phyloP scores from a whole-genome alignment of 2,888 invertebrate species.

The Caenorhabditis sp. region DNA sequence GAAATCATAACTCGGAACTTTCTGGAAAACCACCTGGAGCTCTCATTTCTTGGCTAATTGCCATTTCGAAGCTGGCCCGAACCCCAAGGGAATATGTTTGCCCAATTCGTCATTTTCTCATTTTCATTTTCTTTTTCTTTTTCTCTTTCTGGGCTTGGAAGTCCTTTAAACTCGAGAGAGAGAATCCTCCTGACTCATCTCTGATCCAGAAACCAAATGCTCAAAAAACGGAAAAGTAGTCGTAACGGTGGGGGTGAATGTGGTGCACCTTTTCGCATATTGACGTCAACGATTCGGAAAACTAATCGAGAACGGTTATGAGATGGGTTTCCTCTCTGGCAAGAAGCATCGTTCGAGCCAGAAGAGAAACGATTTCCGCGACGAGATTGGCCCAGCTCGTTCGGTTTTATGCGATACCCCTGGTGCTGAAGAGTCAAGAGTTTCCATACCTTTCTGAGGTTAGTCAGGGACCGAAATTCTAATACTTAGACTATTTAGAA shows the following conservation, averaged over 20 bases:
- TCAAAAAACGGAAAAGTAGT: background rate
- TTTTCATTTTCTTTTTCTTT: background rate
- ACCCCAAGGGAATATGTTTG: background rate
- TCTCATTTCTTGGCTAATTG: background rate
- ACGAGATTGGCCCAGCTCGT: conserved; percentile 14
- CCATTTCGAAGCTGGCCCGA: background rate
- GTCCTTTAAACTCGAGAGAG: no score
- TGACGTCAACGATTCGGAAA: conserved; percentile 17
- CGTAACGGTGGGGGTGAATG: background rate
- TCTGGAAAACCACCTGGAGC: background rate
- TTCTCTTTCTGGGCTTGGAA: background rate
- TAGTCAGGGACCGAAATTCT: no score
- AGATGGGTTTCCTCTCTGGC: conserved; percentile 31
- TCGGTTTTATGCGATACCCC: conserved; percentile 39
- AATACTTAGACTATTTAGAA: no score
- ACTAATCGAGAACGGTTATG: conserved; percentile 38
- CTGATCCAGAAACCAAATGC: background rate
- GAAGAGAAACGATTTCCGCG: conserved; percentile 37
- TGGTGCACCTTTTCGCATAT: conserved; percentile 8
- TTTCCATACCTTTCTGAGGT: no score
- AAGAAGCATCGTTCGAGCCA: background rate
- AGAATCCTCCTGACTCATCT: no score
- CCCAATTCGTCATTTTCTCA: background rate
- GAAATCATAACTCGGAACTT: background rate
- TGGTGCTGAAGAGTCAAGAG: no score